Evolutionary conservation across 2,888 invertebrate genomes (phyloP), one percentile per base, ranked within the genome.

Genomic region (Dasysyrphus albostriatus): DNA sequence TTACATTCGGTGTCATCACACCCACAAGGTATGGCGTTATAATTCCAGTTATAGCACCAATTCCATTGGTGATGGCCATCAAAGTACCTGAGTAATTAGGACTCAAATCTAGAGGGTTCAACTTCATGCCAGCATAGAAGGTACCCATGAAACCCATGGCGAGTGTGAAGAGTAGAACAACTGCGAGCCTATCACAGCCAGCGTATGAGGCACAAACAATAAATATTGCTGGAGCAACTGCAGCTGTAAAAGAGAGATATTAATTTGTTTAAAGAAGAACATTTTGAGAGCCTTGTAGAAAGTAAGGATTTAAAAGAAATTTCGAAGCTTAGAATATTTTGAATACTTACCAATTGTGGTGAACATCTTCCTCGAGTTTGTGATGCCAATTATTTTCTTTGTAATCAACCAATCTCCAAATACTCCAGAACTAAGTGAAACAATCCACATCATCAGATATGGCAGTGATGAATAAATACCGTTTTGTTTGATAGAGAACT

Each of bases 141-240:
- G 95, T 94, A 2, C 95, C 96, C 95, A 95, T 95, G 83, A 95
- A 94, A 10, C 95, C 95, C 95, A 95, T 95, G 69, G 95, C 94
- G 1, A 95, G 93, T 6, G 95, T 95, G 90, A 96, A 95, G 3
- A 95, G 92, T 12, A 93, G 92, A 1, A 95, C 95, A 0, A 95
- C 95, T 0, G 94, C 90, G 1, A 93, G 91, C 16, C 94, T 93
- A 91, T 95, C 93, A 90, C 95, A 95, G 70, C 95, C 95, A 16
- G 95, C 95, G 90, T 96, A 95, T 0, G 95, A 95, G 0, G 95
- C 96, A 32, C 94, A 93, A 73, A 96, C 94, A 91, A 96, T 94
- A 88, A 95, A 95, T 61, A 95, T 93, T 5, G 95, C 95, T 0
- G 96, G 95, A 0, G 95, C 95, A 79, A 95, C 93, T 3, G 95